Evolutionary conservation across 2,797 vertebrate genomes (phyloP).

Genomic region (Danio kyathit): DNA sequence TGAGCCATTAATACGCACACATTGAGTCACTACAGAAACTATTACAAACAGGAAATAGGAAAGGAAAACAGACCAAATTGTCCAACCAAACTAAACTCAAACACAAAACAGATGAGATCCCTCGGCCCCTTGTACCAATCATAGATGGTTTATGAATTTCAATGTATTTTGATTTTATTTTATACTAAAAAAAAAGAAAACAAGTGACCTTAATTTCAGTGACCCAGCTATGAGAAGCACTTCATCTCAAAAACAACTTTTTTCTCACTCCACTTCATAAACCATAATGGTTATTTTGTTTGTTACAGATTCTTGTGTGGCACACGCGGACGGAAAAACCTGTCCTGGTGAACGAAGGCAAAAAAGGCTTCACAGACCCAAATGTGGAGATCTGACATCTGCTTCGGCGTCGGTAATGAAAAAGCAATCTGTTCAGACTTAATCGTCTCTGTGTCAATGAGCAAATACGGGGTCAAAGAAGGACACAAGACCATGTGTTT

Average conservation of each 20-base stretch:
- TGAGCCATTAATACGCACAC: no score
- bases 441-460: constrained; percentile 5
- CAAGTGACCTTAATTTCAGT: background rate
- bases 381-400: constrained; percentile 93
- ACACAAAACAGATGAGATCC: no score
- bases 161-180: background rate
- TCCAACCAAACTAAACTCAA: no score
- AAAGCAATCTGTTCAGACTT: constrained; percentile 33
- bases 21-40: no score
- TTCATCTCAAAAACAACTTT: background rate
- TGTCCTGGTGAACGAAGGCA: constrained; percentile 96
- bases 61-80: no score
- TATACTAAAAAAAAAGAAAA: background rate
- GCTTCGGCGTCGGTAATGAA: constrained; percentile 65
- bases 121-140: no score
- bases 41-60: no score
- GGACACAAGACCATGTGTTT: constrained; percentile 18
- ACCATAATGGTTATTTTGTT: background rate
- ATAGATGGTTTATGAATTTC: background rate
- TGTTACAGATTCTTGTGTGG: constrained; percentile 96
- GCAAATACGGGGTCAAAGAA: background rate
- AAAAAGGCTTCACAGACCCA: constrained; percentile 97
- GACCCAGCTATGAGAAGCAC: background rate
- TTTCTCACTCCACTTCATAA: background rate
- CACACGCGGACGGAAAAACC: constrained; percentile 98